Percentiles rank a stretch among this genome's conserved stretches.
phyloP scores from a whole-genome alignment of 2,888 invertebrate species.

The Diadegma fenestrale region DNA sequence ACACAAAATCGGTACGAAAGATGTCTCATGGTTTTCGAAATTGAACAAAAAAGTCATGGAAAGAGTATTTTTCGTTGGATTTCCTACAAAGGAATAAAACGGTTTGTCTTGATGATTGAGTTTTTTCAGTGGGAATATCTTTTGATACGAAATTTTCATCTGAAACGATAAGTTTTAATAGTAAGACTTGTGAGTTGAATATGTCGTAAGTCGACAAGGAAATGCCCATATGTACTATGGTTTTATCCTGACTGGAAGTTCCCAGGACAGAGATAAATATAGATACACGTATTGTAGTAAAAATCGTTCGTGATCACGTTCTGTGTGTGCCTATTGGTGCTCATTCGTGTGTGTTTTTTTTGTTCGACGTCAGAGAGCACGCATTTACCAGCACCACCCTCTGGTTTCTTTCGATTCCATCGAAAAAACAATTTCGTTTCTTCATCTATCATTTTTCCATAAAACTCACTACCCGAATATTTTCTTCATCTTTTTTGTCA shows the following conservation, averaged over 20 bases:
- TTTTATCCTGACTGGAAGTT: slow-evolving; percentile 13
- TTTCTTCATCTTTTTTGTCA: slow-evolving; percentile 7
- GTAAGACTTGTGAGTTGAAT: background rate
- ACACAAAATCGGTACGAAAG: no score
- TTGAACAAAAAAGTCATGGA: no score
- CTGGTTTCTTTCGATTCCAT: slow-evolving; percentile 22
- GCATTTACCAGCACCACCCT: slow-evolving; percentile 8
- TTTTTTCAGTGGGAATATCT: background rate
- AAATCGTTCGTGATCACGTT: slow-evolving; percentile 31
- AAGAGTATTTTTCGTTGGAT: no score
- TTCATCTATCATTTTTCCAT: slow-evolving; percentile 40
- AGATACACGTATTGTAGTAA: background rate
- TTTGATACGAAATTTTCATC: background rate
- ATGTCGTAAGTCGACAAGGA: slow-evolving; percentile 20
- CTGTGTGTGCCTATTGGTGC: slow-evolving; percentile 25
- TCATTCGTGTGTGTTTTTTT: slow-evolving; percentile 17
- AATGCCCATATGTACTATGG: slow-evolving; percentile 10
- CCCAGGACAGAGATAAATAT: slow-evolving; percentile 28
- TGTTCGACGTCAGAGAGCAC: slow-evolving; percentile 1
- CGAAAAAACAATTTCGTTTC: slow-evolving; percentile 37
- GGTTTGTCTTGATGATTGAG: background rate
- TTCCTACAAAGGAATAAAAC: background rate
- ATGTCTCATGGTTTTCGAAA: no score
- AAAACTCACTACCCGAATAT: slow-evolving; percentile 28
- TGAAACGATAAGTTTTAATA: background rate